phyloP scores from a whole-genome alignment of 1,140 invertebrate species.

The Drosophila setifemur region DNA sequence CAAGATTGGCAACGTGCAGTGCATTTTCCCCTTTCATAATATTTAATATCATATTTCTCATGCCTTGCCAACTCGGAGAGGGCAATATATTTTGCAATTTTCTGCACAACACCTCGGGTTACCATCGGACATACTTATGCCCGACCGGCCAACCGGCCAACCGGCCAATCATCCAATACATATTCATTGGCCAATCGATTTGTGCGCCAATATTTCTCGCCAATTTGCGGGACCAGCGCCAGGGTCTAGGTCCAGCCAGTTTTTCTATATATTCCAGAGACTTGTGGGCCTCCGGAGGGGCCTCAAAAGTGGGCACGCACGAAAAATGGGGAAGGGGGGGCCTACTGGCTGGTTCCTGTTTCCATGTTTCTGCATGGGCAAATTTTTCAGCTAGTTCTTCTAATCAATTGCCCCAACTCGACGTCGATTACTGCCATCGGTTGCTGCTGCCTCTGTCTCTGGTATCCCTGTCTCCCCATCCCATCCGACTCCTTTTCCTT shows the following conservation, averaged over 20 bases:
- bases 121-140: conserved; percentile 45
- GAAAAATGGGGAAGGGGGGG: background rate
- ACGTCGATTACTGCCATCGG: conserved; percentile 52
- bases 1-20: conserved; percentile 58
- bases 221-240: conserved; percentile 51
- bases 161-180: conserved; percentile 44
- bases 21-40: conserved; percentile 54
- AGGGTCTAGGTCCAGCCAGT: conserved; percentile 45
- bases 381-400: conserved; percentile 60
- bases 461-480: background rate
- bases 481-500: background rate
- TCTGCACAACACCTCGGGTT: conserved; percentile 65
- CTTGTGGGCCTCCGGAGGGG: background rate
- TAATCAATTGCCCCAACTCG: conserved; percentile 68
- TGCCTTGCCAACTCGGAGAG: conserved; percentile 44
- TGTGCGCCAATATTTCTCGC: conserved; percentile 66
- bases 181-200: conserved; percentile 77
- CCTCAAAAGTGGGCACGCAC: conserved; percentile 5
- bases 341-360: conserved; percentile 23
- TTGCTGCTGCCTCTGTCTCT: conserved; percentile 24
- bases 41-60: conserved; percentile 72
- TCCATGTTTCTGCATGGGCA: conserved; percentile 25
- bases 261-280: conserved; percentile 2
- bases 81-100: conserved; percentile 72
- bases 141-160: background rate